These are phyloP conservation scores for Labia minor DNA, from an alignment of 2,888 invertebrate genomes.

Conservation along the genomic window DNA sequence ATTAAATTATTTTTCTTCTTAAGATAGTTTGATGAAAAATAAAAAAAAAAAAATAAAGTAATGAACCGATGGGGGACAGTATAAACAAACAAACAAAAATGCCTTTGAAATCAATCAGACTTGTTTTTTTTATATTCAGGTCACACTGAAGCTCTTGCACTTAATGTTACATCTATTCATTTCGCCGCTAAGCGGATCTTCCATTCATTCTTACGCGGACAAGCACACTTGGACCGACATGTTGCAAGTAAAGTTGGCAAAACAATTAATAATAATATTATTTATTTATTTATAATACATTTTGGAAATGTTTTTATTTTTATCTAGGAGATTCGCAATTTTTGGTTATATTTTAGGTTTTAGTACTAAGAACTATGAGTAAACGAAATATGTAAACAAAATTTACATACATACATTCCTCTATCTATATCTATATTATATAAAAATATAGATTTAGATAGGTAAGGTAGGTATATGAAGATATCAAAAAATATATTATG, in stretches of 20 bases:
- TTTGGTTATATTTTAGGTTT: too few species aligned
- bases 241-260: background rate
- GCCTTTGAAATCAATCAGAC: constrained; percentile 1
- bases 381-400: background rate
- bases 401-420: background rate
- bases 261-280: background rate
- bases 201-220: constrained; percentile 13
- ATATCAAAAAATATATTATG: background rate
- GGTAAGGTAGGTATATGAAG: background rate
- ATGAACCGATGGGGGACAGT: background rate
- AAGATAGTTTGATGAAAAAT: background rate
- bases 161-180: background rate
- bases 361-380: background rate
- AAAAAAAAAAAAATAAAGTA: background rate
- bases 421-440: background rate
- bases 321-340: too few species aligned
- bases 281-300: too few species aligned
- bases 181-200: constrained; percentile 7
- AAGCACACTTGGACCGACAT: background rate
- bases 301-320: too few species aligned
- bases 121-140: constrained; percentile 22
- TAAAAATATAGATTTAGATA: background rate
- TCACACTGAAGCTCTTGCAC: constrained; percentile 23
- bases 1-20: background rate
- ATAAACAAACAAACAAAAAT: constrained; percentile 13